Evolutionary conservation across 30 jellyfish, hydroid and myxozoan species (phyloP), one percentile per base, ranked within the genome.

Genomic region (Clytia hemisphaerica): DNA sequence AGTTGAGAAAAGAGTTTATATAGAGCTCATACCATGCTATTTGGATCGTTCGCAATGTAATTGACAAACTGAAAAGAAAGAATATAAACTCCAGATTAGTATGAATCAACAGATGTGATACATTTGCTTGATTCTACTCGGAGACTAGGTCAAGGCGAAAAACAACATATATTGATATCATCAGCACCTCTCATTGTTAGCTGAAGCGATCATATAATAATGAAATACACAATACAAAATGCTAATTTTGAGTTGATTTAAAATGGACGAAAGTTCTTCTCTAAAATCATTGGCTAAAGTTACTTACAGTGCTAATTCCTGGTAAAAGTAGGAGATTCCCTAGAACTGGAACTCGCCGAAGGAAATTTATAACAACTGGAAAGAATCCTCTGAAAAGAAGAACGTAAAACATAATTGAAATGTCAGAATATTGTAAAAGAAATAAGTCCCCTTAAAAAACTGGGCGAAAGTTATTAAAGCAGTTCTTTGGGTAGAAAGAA

Each of bases 291-390:
- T n/a, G n/a, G n/a, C n/a, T n/a, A n/a, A n/a, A n/a, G n/a, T n/a
- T n/a, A 80, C 97, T 64, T 50, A 88, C 97, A 75, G 85, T 48
- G 51, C 93, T 88, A 24, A 88, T 64, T 50, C 97, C 97, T 6
- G 97, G 97, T 35, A 88, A 40, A 79, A 79, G 79, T 28, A 88
- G 40, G 25, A 88, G 66, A 44, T 88, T 88, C 26, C 97, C 97
- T 65, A 88, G 73, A 30, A 88, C 94, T 22, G 97, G 97, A 46
- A 88, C 94, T 35, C 97, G 50, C 42, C 97, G 68, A 24, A 88
- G 27, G 67, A 88, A 88, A 48, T 88, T 88, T 25, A 88, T 76
- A 33, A 88, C 97, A 37, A 88, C 97, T 33, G 97, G 97, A 48
- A 88, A 88, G 57, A 88, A 88, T 14, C 97, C 97, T 79, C 97